These are phyloP conservation scores for Chrysodeixis includens DNA, from an alignment of 2,888 invertebrate genomes.

Conservation along the genomic window DNA sequence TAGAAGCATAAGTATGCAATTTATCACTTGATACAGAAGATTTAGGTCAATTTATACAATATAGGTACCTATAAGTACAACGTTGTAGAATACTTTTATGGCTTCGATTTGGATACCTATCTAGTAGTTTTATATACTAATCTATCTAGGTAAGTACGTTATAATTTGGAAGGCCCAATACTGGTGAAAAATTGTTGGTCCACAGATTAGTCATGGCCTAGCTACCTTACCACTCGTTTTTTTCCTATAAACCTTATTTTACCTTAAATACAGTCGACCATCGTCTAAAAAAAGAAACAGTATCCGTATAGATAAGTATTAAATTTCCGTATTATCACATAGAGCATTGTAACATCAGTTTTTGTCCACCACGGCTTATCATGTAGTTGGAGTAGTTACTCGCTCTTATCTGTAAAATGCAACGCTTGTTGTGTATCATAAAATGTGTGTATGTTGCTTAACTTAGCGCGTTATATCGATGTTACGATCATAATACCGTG, in stretches of 20 bases:
- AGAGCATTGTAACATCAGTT: background rate
- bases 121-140: too few species aligned
- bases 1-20: background rate
- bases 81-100: background rate
- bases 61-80: background rate
- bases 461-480: background rate
- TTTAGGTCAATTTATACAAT: background rate
- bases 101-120: background rate
- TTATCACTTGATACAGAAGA: conserved; percentile 3
- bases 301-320: background rate
- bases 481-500: background rate
- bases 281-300: too few species aligned
- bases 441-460: background rate
- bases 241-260: too few species aligned
- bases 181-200: too few species aligned
- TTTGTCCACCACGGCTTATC: conserved; percentile 11
- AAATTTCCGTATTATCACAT: conserved; percentile 5
- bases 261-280: too few species aligned
- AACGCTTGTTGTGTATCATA: conserved; percentile 3
- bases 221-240: too few species aligned
- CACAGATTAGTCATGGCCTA: too few species aligned
- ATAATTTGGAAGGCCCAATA: too few species aligned
- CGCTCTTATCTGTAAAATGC: conserved; percentile 27
- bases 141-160: too few species aligned
- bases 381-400: too few species aligned